phyloP scores from a whole-genome alignment of 1,140 invertebrate genomes.

The Andrena cerasifolii region DNA sequence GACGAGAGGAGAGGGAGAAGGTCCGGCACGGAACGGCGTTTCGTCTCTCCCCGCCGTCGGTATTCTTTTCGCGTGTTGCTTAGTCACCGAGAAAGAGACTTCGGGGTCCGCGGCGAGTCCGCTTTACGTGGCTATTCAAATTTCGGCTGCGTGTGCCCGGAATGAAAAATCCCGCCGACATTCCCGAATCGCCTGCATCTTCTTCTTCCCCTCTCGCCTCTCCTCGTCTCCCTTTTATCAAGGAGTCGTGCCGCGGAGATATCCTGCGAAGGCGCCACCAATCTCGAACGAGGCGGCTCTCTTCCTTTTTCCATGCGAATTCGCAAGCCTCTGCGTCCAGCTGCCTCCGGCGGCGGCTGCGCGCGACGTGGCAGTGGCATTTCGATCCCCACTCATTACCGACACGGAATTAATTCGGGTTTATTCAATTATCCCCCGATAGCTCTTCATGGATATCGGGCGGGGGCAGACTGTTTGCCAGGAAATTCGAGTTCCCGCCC shows the following conservation, averaged over 20 bases:
- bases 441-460: background rate
- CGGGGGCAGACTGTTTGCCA: background rate
- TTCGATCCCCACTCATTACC: background rate
- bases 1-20: background rate
- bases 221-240: background rate
- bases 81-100: slow-evolving; percentile 72
- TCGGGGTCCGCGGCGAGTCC: slow-evolving; percentile 65
- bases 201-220: background rate
- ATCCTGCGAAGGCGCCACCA: background rate
- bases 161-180: slow-evolving; percentile 69
- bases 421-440: slow-evolving; percentile 10
- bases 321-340: background rate
- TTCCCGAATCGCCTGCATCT: slow-evolving; percentile 40
- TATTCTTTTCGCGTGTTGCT: slow-evolving; percentile 80
- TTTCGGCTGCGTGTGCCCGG: slow-evolving; percentile 76
- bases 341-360: background rate
- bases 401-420: background rate
- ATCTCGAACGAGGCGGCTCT: background rate
- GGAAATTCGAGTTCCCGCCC: slow-evolving; percentile 17
- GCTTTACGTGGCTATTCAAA: slow-evolving; percentile 78
- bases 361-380: background rate
- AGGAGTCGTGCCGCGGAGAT: background rate
- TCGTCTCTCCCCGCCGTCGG: slow-evolving; percentile 58
- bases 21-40: slow-evolving; percentile 10
- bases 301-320: background rate